phyloP scores from a whole-genome alignment of 2,797 vertebrate genomes.

The Danio jaintianensis region DNA sequence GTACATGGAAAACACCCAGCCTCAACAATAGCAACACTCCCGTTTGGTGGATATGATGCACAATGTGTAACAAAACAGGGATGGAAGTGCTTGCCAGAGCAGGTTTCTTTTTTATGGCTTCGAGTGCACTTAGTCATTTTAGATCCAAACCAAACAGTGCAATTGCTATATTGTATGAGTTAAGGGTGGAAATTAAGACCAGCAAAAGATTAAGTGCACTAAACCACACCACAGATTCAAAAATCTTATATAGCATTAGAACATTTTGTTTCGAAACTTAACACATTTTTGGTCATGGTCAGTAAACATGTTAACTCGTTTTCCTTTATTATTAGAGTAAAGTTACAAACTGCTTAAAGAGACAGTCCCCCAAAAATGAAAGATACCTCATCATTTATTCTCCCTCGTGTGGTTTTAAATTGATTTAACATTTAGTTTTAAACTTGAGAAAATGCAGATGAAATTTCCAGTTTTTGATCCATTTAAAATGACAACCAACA shows the following conservation, averaged over 20 bases:
- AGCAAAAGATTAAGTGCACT: background rate
- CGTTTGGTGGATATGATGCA: background rate
- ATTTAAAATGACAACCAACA: no score
- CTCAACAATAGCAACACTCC: conserved; percentile 5
- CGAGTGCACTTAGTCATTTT: background rate
- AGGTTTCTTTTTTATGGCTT: background rate
- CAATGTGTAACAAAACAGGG: background rate
- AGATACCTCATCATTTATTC: no score
- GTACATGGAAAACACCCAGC: conserved; percentile 3
- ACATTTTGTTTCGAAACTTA: background rate
- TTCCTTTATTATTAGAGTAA: no score
- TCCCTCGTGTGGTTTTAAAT: no score
- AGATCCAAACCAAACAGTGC: background rate
- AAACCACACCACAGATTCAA: background rate
- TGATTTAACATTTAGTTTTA: no score
- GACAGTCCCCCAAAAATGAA: no score
- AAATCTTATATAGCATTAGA: background rate
- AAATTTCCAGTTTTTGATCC: no score
- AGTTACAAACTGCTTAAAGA: no score
- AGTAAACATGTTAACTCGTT: no score
- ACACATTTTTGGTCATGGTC: no score
- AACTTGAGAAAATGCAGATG: no score
- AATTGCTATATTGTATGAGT: conserved; percentile 8
- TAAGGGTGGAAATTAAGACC: background rate
- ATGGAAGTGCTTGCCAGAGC: background rate